These are phyloP conservation scores for Hyaena hyaena DNA, from an alignment of 2,113 vertebrate species.

Conservation along the genomic window DNA sequence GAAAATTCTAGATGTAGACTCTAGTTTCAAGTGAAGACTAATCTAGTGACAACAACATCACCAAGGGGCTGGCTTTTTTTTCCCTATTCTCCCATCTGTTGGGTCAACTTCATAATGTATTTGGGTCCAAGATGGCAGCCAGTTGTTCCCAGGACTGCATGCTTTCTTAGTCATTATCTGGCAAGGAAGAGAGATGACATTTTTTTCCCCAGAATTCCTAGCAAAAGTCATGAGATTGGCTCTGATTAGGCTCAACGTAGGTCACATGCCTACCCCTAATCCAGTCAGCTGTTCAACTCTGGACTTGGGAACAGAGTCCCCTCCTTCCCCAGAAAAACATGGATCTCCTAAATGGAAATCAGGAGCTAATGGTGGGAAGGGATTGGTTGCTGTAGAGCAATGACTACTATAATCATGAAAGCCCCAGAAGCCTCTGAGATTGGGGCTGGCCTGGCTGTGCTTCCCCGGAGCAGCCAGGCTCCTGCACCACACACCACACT, in stretches of 20 bases:
- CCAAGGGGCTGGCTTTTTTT: not conserved
- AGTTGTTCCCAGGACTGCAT: not conserved
- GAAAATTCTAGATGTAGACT: not conserved
- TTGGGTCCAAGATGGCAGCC: not conserved
- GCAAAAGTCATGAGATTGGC: not conserved
- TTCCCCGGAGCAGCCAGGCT: not conserved
- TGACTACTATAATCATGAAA: not conserved
- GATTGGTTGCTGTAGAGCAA: not conserved
- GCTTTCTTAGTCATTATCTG: not conserved
- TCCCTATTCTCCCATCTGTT: not conserved
- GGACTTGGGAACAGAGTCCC: not conserved
- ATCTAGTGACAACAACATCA: not conserved
- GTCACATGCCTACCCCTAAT: not conserved
- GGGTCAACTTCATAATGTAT: not conserved
- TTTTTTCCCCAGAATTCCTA: not conserved
- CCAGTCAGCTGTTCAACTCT: not conserved
- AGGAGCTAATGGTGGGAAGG: not conserved
- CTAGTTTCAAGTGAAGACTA: constrained; percentile 14
- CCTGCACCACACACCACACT: not conserved
- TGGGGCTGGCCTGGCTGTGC: not conserved
- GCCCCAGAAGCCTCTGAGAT: not conserved
- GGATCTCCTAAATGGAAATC: not conserved
- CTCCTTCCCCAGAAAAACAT: not conserved
- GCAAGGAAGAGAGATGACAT: not conserved
- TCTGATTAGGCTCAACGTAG: not conserved